A percentile compares a stretch with the other conserved stretches of the same genome.
Conservation (phyloP, 2,888 invertebrate genomes). For the Metalampra italica region DNA sequence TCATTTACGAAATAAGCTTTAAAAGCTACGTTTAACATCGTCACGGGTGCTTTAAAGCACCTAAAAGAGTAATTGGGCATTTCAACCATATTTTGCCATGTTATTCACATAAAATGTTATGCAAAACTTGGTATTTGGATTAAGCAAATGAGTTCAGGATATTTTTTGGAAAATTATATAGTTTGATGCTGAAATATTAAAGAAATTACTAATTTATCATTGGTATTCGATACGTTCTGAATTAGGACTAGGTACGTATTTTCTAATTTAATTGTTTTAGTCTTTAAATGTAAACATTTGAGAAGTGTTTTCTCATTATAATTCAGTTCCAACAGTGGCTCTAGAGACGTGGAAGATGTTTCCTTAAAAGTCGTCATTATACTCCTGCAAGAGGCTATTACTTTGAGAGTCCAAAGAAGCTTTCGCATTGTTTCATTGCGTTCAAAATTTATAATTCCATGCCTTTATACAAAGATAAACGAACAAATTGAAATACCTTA, state of each 20-base stretch:
- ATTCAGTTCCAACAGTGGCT: not conserved
- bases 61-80: conserved; percentile 46
- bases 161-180: too few species aligned
- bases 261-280: too few species aligned
- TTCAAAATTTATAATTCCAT: not conserved
- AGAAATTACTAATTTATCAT: too few species aligned
- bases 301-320: conserved; percentile 11
- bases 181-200: too few species aligned
- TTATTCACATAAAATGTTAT: conserved; percentile 52
- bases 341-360: conserved; percentile 3
- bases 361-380: not conserved
- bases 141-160: conserved; percentile 1
- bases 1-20: conserved; percentile 28
- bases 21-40: conserved; percentile 29
- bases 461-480: conserved; percentile 6
- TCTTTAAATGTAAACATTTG: too few species aligned
- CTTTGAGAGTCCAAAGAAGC: conserved; percentile 1
- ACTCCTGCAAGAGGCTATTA: too few species aligned
- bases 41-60: conserved; percentile 35
- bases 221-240: too few species aligned
- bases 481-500: conserved; percentile 13
- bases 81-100: conserved; percentile 40
- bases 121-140: conserved; percentile 28
- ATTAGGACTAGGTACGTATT: too few species aligned
- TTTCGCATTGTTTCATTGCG: not conserved